phyloP scores from a whole-genome alignment of 92 coral and sea anemone genomes.

The Bergia sp. region DNA sequence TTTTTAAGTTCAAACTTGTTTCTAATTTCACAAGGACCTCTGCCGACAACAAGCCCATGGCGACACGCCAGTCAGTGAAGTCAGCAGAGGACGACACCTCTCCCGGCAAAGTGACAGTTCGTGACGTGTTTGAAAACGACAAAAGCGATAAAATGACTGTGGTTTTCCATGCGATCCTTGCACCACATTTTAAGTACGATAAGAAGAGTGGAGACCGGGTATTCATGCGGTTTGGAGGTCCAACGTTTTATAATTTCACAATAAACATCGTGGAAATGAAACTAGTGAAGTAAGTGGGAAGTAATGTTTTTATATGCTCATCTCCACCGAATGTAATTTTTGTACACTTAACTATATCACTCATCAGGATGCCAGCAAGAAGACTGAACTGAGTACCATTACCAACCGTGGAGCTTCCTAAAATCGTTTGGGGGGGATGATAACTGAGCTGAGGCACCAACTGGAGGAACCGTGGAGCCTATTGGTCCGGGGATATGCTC shows the following conservation, averaged over 20 bases:
- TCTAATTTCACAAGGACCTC: neutral
- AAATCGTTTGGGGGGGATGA: no score
- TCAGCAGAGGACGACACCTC: neutral
- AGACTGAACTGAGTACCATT: no score
- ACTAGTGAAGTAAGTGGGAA: neutral
- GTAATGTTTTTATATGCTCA: no score
- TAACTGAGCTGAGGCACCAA: no score
- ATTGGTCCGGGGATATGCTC: no score
- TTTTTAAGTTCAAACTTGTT: neutral
- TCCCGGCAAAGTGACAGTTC: neutral
- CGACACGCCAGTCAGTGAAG: neutral
- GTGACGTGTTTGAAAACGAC: neutral
- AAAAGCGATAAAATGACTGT: neutral
- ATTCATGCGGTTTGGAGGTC: constrained; percentile 16
- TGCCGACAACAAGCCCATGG: neutral
- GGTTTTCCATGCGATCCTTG: constrained; percentile 1
- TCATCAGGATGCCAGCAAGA: no score
- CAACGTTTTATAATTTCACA: neutral
- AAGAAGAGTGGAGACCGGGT: neutral
- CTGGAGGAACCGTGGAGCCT: no score
- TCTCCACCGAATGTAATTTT: no score
- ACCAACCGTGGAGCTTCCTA: no score
- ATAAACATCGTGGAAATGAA: constrained; percentile 1
- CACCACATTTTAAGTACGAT: neutral
- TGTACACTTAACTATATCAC: no score